Conservation (phyloP, 2,113 vertebrate genomes). For the Leuciscus idus region DNA sequence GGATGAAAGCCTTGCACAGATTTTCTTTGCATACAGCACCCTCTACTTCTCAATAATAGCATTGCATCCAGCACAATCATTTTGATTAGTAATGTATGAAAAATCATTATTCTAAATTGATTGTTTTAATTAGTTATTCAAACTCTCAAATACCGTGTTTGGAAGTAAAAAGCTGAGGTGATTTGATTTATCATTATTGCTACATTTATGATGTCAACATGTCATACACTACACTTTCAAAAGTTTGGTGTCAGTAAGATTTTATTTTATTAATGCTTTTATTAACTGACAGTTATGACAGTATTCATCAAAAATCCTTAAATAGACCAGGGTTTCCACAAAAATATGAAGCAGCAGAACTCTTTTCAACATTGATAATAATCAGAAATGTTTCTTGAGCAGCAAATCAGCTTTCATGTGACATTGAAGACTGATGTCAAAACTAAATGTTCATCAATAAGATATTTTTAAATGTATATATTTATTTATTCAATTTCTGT, state of each 20-base stretch:
- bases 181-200: neutral
- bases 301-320: neutral
- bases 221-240: too few species aligned
- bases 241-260: too few species aligned
- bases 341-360: neutral
- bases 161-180: neutral
- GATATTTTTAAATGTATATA: neutral
- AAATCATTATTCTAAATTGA: neutral
- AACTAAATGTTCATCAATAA: neutral
- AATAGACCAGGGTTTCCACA: neutral
- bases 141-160: neutral
- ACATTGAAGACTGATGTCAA: neutral
- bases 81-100: neutral
- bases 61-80: neutral
- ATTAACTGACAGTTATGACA: neutral
- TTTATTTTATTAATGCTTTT: neutral
- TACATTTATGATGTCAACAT: too few species aligned
- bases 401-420: neutral
- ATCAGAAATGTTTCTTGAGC: neutral
- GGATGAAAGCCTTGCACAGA: neutral
- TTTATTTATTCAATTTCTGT: neutral
- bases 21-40: conserved; percentile 22
- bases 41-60: conserved; percentile 26
- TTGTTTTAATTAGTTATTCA: neutral
- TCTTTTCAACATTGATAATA: neutral